Percentiles rank a stretch among this genome's conserved stretches.
These are phyloP conservation scores for Gadus macrocephalus DNA, from an alignment of 2,113 vertebrate species.

Conservation along the genomic window DNA sequence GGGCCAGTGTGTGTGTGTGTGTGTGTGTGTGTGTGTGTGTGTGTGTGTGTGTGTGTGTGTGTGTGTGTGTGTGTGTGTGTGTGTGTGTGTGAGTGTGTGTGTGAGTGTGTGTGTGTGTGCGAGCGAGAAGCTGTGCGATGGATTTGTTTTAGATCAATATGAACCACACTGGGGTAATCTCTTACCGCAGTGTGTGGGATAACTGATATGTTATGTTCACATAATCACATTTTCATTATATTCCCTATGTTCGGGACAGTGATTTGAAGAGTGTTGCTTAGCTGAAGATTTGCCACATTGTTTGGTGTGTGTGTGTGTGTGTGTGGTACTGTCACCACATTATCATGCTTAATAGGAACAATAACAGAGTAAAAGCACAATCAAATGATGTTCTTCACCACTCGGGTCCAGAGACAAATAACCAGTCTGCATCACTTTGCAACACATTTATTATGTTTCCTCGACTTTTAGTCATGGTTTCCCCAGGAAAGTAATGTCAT, in stretches of 20 bases:
- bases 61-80: constrained; percentile 2
- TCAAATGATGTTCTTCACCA: constrained; percentile 43
- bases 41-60: neutral
- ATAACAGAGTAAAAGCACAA: constrained; percentile 38
- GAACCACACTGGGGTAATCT: constrained; percentile 17
- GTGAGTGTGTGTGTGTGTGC: neutral
- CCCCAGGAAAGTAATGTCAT: constrained; percentile 37
- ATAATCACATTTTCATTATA: constrained; percentile 33
- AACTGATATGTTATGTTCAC: constrained; percentile 14
- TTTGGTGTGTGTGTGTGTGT: constrained; percentile 24
- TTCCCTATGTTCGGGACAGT: constrained; percentile 21
- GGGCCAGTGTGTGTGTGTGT: constrained; percentile 2
- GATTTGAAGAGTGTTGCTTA: constrained; percentile 16
- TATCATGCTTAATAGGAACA: constrained; percentile 46
- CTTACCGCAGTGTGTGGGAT: constrained; percentile 15
- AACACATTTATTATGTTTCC: constrained; percentile 57
- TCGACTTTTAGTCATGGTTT: constrained; percentile 49
- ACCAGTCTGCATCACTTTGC: constrained; percentile 58
- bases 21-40: constrained; percentile 3
- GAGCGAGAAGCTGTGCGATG: neutral
- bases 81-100: neutral
- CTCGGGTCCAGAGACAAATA: constrained; percentile 50
- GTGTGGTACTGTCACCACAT: constrained; percentile 40
- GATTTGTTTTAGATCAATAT: constrained; percentile 25
- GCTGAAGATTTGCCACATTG: no score